Evolutionary conservation across 1,140 invertebrate species (phyloP).

Genomic region (Diorhabda sublineata): DNA sequence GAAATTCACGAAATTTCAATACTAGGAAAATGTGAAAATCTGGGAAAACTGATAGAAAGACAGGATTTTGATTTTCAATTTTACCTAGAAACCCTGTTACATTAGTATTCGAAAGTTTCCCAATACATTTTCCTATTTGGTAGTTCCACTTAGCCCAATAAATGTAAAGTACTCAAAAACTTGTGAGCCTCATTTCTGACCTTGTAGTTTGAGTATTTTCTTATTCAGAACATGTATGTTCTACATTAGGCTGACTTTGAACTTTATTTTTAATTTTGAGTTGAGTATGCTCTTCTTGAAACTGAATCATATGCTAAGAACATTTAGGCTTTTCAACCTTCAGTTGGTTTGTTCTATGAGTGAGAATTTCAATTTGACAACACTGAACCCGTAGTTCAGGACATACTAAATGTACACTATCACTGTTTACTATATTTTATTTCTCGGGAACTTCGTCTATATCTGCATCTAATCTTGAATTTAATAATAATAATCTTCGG

Average conservation of each 20-base stretch:
- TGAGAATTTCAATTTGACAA: background rate
- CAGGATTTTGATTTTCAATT: too few species aligned
- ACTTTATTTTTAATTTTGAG: background rate
- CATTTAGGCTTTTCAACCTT: background rate
- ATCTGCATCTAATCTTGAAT: background rate
- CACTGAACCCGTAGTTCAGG: background rate
- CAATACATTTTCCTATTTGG: background rate
- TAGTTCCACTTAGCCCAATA: background rate
- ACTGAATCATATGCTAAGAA: background rate
- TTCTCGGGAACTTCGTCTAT: background rate
- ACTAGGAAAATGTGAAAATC: too few species aligned
- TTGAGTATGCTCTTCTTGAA: background rate
- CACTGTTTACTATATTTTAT: background rate
- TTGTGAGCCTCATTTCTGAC: background rate
- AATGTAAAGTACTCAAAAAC: background rate
- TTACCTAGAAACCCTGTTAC: too few species aligned
- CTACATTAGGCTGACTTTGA: background rate
- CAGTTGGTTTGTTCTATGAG: background rate
- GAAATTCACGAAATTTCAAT: too few species aligned
- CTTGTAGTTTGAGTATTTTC: background rate
- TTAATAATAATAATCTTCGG: background rate
- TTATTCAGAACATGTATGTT: background rate
- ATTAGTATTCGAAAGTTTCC: background rate
- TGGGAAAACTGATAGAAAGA: too few species aligned
- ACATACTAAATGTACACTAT: background rate